Conservation (phyloP, 2,888 invertebrate genomes). For the Agriotes lineatus region DNA sequence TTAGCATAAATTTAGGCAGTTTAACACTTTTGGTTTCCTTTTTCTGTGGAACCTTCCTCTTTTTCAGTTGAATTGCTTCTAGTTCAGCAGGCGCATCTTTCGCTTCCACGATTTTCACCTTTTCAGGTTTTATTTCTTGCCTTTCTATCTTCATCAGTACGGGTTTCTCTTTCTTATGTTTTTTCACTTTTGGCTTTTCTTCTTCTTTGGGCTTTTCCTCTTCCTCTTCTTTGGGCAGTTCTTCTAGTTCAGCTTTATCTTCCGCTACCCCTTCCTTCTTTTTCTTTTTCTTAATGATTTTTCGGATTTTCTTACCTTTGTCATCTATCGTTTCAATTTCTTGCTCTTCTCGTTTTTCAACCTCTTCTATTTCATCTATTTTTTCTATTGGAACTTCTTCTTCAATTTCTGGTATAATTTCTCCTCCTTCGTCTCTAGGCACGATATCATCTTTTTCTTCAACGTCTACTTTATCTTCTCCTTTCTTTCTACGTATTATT, state of each 20-base stretch:
- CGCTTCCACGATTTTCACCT: constrained; percentile 56
- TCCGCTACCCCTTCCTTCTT: constrained; percentile 50
- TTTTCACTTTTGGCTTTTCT: constrained; percentile 53
- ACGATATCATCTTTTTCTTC: constrained; percentile 22
- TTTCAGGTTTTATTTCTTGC: constrained; percentile 63
- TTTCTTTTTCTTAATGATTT: constrained; percentile 28
- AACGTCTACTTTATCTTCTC: constrained; percentile 36
- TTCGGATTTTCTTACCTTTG: constrained; percentile 6
- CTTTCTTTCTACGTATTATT: constrained; percentile 30
- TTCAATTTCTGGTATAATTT: constrained; percentile 54
- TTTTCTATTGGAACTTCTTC: constrained; percentile 54
- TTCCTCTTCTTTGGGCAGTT: constrained; percentile 29
- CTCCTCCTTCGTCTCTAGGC: constrained; percentile 52
- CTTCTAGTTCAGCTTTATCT: constrained; percentile 50
- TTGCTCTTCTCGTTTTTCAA: constrained; percentile 56
- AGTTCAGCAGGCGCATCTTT: constrained; percentile 48
- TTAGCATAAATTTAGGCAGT: constrained; percentile 67
- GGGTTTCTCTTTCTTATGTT: constrained; percentile 64
- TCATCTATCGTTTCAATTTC: constrained; percentile 47
- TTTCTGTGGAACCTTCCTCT: constrained; percentile 57
- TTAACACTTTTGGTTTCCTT: constrained; percentile 59
- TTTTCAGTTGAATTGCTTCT: constrained; percentile 65
- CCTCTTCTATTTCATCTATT: no score
- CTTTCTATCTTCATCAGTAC: constrained; percentile 64
- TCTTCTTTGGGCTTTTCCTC: no score